phyloP scores from a whole-genome alignment of 2,888 invertebrate species.

The Drosophila picticornis region DNA sequence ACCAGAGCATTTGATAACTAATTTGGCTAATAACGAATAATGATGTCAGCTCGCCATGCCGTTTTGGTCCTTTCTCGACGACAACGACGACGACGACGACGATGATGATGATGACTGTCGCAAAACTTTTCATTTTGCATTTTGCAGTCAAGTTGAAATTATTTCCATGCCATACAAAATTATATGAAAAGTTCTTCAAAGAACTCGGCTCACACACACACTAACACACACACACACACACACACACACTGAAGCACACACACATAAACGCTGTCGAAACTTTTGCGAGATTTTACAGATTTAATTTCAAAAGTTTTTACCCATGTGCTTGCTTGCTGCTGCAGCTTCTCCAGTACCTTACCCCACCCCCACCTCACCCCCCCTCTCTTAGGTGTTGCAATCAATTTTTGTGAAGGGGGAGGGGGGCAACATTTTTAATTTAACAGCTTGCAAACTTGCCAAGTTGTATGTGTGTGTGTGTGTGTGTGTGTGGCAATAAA shows the following conservation, averaged over 20 bases:
- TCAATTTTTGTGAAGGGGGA: slow-evolving; percentile 42
- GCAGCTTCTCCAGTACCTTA: not conserved
- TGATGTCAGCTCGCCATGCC: slow-evolving; percentile 34
- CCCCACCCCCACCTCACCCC: not conserved
- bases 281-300: slow-evolving; percentile 69
- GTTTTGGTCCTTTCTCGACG: not conserved
- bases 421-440: slow-evolving; percentile 60
- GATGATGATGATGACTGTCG: not conserved
- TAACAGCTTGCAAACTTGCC: slow-evolving; percentile 48
- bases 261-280: slow-evolving; percentile 26
- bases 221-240: slow-evolving; percentile 18
- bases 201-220: slow-evolving; percentile 25
- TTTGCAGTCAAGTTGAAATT: slow-evolving; percentile 48
- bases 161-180: slow-evolving; percentile 56
- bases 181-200: slow-evolving; percentile 61
- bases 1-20: slow-evolving; percentile 57
- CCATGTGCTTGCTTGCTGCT: slow-evolving; percentile 44
- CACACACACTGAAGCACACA: slow-evolving; percentile 9
- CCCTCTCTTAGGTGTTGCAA: slow-evolving; percentile 61
- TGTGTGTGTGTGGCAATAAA: slow-evolving; percentile 8
- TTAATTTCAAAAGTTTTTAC: slow-evolving; percentile 71
- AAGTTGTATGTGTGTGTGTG: slow-evolving; percentile 12
- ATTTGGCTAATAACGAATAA: slow-evolving; percentile 64
- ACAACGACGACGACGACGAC: not conserved
- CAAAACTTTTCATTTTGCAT: slow-evolving; percentile 31